Conservation (phyloP, 2,113 vertebrate species). For the Channa argus region DNA sequence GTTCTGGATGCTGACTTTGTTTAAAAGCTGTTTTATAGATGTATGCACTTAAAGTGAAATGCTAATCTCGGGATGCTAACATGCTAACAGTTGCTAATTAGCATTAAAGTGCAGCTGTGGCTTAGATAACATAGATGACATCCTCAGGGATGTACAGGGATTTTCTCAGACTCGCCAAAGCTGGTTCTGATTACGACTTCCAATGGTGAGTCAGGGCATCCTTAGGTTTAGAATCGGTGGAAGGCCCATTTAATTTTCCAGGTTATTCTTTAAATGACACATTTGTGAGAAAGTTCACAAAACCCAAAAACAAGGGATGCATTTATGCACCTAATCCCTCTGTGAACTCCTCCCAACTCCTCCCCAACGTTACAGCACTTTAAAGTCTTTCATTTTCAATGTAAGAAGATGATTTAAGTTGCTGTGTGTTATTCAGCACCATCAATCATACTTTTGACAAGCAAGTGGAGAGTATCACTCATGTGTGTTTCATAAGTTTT, state of each 20-base stretch:
- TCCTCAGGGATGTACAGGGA: neutral
- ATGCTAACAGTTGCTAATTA: no score
- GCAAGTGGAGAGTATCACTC: slow-evolving; percentile 59
- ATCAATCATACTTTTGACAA: slow-evolving; percentile 81
- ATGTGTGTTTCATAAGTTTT: slow-evolving; percentile 60
- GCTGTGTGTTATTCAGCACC: slow-evolving; percentile 58
- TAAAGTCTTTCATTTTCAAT: slow-evolving; percentile 62
- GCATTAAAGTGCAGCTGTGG: no score
- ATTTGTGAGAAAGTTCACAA: slow-evolving; percentile 33
- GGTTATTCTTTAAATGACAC: slow-evolving; percentile 28
- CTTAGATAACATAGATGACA: neutral
- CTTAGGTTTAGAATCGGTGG: slow-evolving; percentile 2
- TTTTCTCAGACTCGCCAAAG: neutral
- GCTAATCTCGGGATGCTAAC: no score
- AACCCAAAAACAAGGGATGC: slow-evolving; percentile 37
- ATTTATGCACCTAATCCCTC: slow-evolving; percentile 48
- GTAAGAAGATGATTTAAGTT: slow-evolving; percentile 66
- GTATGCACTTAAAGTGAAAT: no score
- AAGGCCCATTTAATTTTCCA: slow-evolving; percentile 35
- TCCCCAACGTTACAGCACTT: slow-evolving; percentile 38
- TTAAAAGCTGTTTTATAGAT: no score
- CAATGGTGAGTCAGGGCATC: neutral
- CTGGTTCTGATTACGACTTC: neutral
- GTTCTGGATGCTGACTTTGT: neutral
- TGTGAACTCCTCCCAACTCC: slow-evolving; percentile 49